Evolutionary conservation across 2,797 vertebrate genomes (phyloP).

Genomic region (Microctenopoma lineatum): DNA sequence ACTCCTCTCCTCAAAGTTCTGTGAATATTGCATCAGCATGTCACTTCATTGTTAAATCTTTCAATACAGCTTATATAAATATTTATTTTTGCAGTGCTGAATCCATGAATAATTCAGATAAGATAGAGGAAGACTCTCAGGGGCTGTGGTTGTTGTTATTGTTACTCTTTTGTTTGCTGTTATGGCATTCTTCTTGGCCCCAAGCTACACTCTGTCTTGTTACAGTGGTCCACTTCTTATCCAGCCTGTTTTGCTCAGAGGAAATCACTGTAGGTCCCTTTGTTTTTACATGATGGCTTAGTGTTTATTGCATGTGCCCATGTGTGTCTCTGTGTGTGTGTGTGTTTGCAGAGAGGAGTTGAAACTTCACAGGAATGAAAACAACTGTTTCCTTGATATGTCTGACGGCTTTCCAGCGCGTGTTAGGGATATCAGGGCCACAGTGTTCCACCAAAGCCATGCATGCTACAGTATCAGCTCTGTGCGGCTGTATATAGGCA

Average conservation of each 20-base stretch:
- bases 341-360: too few species aligned
- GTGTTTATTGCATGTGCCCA: background rate
- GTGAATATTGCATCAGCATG: slow-evolving; percentile 37
- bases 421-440: too few species aligned
- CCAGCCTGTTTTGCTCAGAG: slow-evolving; percentile 46
- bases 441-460: background rate
- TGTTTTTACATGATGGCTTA: slow-evolving; percentile 36
- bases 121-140: slow-evolving; percentile 35
- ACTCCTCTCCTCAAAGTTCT: slow-evolving; percentile 27
- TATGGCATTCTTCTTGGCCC: slow-evolving; percentile 37
- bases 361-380: background rate
- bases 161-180: slow-evolving; percentile 53
- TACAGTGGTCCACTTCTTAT: slow-evolving; percentile 32
- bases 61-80: slow-evolving; percentile 60
- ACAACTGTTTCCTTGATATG: too few species aligned
- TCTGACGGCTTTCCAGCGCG: background rate
- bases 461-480: background rate
- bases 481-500: background rate
- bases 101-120: slow-evolving; percentile 64
- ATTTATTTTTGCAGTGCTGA: slow-evolving; percentile 51
- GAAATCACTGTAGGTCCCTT: slow-evolving; percentile 42
- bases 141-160: slow-evolving; percentile 58
- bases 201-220: slow-evolving; percentile 36
- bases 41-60: slow-evolving; percentile 58
- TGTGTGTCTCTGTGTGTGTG: background rate